Base-by-base conservation (phyloP, 2,888 invertebrate genomes). In the Chirona hameri region DNA sequence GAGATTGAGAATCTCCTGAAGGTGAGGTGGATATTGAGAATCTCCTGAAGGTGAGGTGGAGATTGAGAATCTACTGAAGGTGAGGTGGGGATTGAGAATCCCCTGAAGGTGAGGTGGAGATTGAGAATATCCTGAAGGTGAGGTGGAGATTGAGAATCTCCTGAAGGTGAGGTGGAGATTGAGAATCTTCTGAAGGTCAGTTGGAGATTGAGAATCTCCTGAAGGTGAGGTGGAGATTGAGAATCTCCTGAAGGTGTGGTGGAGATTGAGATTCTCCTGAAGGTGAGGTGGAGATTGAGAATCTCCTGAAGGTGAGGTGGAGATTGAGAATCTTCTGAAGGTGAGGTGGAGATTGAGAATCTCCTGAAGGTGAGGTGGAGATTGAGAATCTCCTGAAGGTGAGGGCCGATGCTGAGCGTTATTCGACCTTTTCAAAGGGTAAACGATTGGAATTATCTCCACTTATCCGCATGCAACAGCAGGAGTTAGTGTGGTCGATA, bases 1-100 rank as follows among this genome's bases (percentile, higher is more conserved):
- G 97, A 97, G 90, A 97, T 97, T 87, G 97, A 97, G 90, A 96
- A 96, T 89, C 91, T 97, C 87, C 91, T 98, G 85, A 97, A 97
- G 92, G 90, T 90, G 86, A n/a, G n/a, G 95, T 96, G 88, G 97
- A 97, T 90, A 97, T 97, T 87, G 97, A 97, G 90, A 96, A 96
- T 89, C 91, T 97, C 87, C 91, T 98, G 85, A 97, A 97, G 92
- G 90, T 90, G 86, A n/a, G n/a, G 95, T 96, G 88, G 97, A 97
- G 90, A 97, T 97, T 87, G 97, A 97, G 90, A 96, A 96, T 89
- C 91, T 97, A 87, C 91, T 98, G 85, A 97, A 97, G 92, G 90
- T 90, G 86, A n/a, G n/a, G 95, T 96, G 88, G 97, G 97, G 90
- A 97, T 97, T 87, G 97, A 97, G 90, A 96, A 96, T 89, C 91